Evolutionary conservation across 1,140 invertebrate genomes (phyloP).

Genomic region (Zaprionus tsacasi): DNA sequence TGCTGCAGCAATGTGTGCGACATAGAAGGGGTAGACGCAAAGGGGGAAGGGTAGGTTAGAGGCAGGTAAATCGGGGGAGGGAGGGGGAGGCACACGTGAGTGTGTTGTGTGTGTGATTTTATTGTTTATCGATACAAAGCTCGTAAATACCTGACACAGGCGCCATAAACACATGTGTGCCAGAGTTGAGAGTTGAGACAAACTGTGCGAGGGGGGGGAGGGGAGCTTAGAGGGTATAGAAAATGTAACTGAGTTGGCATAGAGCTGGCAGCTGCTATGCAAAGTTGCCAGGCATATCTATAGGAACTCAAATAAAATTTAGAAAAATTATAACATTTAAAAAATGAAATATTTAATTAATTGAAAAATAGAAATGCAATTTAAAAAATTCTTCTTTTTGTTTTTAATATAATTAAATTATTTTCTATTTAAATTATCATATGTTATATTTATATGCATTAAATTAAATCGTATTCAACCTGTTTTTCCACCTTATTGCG

Average conservation of each 20-base stretch:
- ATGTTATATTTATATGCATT: no score
- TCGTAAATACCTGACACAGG: conserved; percentile 73
- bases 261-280: background rate
- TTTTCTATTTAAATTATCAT: no score
- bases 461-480: no score
- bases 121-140: conserved; percentile 80
- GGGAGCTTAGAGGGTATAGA: background rate
- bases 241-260: background rate
- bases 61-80: conserved; percentile 7
- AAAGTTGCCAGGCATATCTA: background rate
- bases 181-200: conserved; percentile 21
- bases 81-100: background rate
- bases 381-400: no score
- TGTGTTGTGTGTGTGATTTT: conserved; percentile 61
- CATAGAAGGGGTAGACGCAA: background rate
- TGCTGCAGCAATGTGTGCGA: conserved; percentile 16
- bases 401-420: no score
- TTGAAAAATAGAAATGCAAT: background rate
- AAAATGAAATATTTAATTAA: background rate
- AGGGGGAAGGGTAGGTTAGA: background rate
- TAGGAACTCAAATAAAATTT: background rate
- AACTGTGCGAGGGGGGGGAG: background rate
- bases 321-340: background rate
- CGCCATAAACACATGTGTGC: conserved; percentile 32
- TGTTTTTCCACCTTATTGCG: background rate